Evolutionary conservation across 1,140 invertebrate species (phyloP).

Genomic region (Geopemphigus sp.): DNA sequence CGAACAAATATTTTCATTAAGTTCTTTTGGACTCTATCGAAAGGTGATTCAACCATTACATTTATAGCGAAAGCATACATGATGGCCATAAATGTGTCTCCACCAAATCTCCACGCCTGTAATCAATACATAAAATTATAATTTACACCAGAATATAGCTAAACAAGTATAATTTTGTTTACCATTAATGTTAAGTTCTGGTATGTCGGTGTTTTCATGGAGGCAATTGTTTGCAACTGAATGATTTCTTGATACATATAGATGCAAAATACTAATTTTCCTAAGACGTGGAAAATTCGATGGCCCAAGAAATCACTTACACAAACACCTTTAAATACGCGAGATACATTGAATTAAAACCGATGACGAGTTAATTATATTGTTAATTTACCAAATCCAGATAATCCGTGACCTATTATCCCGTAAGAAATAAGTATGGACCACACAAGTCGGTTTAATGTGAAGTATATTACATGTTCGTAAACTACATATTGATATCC

Average conservation of each 20-base stretch:
- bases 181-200: slow-evolving; percentile 23
- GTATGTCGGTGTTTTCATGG: slow-evolving; percentile 20
- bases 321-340: background rate
- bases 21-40: slow-evolving; percentile 52
- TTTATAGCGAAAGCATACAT: slow-evolving; percentile 50
- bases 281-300: slow-evolving; percentile 25
- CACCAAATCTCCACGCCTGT: slow-evolving; percentile 49
- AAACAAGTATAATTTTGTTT: background rate
- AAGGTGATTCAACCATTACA: slow-evolving; percentile 51
- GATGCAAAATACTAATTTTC: slow-evolving; percentile 36
- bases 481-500: background rate
- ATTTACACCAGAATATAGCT: background rate
- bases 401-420: slow-evolving; percentile 23
- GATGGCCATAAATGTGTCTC: slow-evolving; percentile 49
- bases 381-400: slow-evolving; percentile 9
- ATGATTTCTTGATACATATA: slow-evolving; percentile 42
- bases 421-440: slow-evolving; percentile 12
- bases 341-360: background rate
- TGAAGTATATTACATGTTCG: slow-evolving; percentile 24
- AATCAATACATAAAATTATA: background rate
- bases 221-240: slow-evolving; percentile 21
- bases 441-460: background rate
- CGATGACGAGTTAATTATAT: background rate
- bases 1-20: slow-evolving; percentile 47
- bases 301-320: slow-evolving; percentile 38